A percentile compares a stretch with the other conserved stretches of the same genome.
These are phyloP conservation scores for Gonatopus flavifemur DNA, from an alignment of 1,140 invertebrate genomes.

Conservation along the genomic window DNA sequence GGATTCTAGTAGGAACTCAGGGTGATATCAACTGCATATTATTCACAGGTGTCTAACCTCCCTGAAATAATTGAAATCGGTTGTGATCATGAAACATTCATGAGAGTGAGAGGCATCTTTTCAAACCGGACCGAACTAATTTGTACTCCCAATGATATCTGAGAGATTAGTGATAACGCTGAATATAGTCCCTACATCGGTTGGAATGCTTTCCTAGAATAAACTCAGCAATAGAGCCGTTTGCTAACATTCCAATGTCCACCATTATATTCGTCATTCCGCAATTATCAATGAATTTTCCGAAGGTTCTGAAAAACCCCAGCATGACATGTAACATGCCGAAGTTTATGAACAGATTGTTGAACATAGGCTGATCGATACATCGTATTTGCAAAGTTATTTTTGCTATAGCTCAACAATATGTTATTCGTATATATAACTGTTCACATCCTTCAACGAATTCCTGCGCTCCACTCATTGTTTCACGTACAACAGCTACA, in stretches of 20 bases:
- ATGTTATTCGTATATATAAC: conserved; percentile 36
- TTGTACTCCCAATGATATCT: too few species aligned
- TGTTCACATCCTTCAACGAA: conserved; percentile 24
- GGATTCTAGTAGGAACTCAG: too few species aligned
- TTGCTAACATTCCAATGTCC: conserved; percentile 36
- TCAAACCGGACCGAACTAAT: too few species aligned
- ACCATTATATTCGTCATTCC: conserved; percentile 41
- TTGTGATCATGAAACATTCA: too few species aligned
- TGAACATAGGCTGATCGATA: conserved; percentile 2
- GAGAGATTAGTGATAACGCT: conserved; percentile 25
- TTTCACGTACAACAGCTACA: conserved; percentile 16
- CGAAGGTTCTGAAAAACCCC: conserved; percentile 38
- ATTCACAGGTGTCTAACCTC: too few species aligned
- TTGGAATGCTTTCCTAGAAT: conserved; percentile 45
- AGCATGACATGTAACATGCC: conserved; percentile 45
- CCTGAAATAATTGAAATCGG: too few species aligned
- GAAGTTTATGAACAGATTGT: conserved; percentile 40
- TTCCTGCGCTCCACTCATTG: conserved; percentile 10
- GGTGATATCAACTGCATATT: too few species aligned
- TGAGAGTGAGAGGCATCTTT: too few species aligned
- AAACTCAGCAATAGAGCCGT: conserved; percentile 22
- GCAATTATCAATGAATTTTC: conserved; percentile 26
- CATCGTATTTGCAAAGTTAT: conserved; percentile 24
- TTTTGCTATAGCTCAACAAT: conserved; percentile 5
- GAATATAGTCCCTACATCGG: conserved; percentile 20